Conservation (phyloP, 2,888 invertebrate genomes). For the Andrena chrysosceles region DNA sequence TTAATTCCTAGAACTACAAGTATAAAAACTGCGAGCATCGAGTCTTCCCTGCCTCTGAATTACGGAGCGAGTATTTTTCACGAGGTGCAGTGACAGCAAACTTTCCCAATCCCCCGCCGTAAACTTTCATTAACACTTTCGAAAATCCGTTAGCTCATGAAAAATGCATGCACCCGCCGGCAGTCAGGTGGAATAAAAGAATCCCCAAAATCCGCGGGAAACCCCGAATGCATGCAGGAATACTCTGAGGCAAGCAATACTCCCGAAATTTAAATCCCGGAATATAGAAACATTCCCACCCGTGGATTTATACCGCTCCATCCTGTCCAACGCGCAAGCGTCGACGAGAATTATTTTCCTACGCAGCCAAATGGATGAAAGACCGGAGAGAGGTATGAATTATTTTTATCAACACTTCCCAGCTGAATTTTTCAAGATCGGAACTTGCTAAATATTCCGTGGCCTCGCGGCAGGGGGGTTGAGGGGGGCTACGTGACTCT, state of each 20-base stretch:
- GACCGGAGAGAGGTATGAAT: too few relatives aligned
- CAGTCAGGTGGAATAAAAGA: background rate
- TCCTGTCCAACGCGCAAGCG: too few relatives aligned
- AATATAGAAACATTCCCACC: too few relatives aligned
- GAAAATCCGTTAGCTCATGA: constrained; percentile 14
- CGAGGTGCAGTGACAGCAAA: constrained; percentile 1
- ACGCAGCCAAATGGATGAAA: too few relatives aligned
- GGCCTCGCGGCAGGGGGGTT: too few relatives aligned
- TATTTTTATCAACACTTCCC: too few relatives aligned
- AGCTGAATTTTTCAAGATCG: too few relatives aligned
- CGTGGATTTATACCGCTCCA: too few relatives aligned
- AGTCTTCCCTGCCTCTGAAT: background rate
- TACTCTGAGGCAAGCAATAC: background rate
- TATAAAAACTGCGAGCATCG: background rate
- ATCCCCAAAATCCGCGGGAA: background rate
- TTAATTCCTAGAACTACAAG: background rate
- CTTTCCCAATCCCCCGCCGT: constrained; percentile 3
- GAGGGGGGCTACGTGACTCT: background rate
- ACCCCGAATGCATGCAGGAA: background rate
- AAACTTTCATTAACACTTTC: constrained; percentile 17
- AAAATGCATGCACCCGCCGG: background rate
- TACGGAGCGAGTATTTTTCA: background rate
- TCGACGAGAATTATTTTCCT: too few relatives aligned
- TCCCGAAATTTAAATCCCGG: constrained; percentile 1
- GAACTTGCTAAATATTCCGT: too few relatives aligned